phyloP scores from a whole-genome alignment of 2,888 invertebrate genomes.

The Linhomoeus sp. region DNA sequence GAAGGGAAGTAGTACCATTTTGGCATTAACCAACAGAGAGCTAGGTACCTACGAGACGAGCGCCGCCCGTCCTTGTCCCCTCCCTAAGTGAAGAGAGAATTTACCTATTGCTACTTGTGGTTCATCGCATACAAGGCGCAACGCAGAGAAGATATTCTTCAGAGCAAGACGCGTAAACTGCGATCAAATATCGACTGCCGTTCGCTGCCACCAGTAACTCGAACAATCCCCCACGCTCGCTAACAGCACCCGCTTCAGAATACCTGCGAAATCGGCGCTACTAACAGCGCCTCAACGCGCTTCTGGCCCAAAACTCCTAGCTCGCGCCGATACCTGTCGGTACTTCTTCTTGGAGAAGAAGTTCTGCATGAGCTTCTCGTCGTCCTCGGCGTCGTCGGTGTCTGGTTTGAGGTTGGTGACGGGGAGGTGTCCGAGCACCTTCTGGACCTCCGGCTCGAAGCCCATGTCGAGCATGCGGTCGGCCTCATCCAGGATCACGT shows the following conservation, averaged over 20 bases:
- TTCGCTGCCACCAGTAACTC: too few relatives aligned
- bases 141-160: too few relatives aligned
- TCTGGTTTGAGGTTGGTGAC: constrained; percentile 95
- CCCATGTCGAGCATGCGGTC: constrained; percentile 99
- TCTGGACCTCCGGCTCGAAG: constrained; percentile 73
- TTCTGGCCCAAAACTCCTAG: too few relatives aligned
- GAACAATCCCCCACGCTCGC: too few relatives aligned
- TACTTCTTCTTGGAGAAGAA: constrained; percentile 89
- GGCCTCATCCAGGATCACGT: constrained; percentile 62
- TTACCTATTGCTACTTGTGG: too few relatives aligned
- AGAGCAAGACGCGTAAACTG: too few relatives aligned
- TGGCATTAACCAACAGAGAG: background rate
- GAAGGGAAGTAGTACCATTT: background rate
- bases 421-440: constrained; percentile 72
- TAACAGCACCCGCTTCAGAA: too few relatives aligned
- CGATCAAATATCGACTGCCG: too few relatives aligned
- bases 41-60: background rate
- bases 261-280: too few relatives aligned
- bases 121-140: too few relatives aligned
- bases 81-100: too few relatives aligned
- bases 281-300: too few relatives aligned
- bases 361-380: constrained; percentile 65
- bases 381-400: constrained; percentile 91
- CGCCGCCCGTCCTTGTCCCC: background rate
- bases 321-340: constrained; percentile 59